These are phyloP conservation scores for Mycetomoellerius zeteki DNA, from an alignment of 1,140 invertebrate species.

Conservation along the genomic window DNA sequence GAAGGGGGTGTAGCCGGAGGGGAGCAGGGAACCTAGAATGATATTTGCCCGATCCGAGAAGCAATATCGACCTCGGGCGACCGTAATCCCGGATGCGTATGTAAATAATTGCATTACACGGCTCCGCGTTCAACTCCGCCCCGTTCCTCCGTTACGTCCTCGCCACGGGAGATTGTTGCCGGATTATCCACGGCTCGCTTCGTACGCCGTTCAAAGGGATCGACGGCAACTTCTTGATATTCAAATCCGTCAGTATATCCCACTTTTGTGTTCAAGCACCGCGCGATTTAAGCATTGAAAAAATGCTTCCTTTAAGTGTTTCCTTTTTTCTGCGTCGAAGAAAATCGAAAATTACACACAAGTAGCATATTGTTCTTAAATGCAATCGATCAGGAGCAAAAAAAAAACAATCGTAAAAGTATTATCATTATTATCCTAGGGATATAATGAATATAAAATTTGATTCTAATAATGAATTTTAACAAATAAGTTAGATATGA, in stretches of 20 bases:
- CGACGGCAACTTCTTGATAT: slow-evolving; percentile 75
- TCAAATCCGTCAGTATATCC: slow-evolving; percentile 63
- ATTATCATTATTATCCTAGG: background rate
- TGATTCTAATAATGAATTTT: slow-evolving; percentile 2
- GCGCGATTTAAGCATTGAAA: background rate
- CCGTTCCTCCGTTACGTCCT: slow-evolving; percentile 18
- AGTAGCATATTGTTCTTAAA: background rate
- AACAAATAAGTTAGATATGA: background rate
- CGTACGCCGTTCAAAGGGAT: slow-evolving; percentile 73
- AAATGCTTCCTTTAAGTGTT: background rate
- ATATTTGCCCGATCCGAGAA: slow-evolving; percentile 82
- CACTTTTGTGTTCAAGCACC: slow-evolving; percentile 34
- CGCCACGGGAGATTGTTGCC: slow-evolving; percentile 76
- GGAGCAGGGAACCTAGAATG: slow-evolving; percentile 77
- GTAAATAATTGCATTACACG: slow-evolving; percentile 85
- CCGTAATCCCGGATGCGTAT: slow-evolving; percentile 81
- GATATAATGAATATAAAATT: background rate
- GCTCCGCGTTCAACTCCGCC: slow-evolving; percentile 30
- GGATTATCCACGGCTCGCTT: slow-evolving; percentile 79
- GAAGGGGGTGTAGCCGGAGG: background rate
- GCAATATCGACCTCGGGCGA: slow-evolving; percentile 79
- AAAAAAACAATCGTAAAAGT: too few relatives aligned
- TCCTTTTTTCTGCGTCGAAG: background rate
- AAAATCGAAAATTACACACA: background rate
- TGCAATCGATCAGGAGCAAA: background rate